Evolutionary conservation across 2,113 vertebrate species (phyloP), one percentile per base, ranked within the genome.

Genomic region (Aleadryas rufinucha): DNA sequence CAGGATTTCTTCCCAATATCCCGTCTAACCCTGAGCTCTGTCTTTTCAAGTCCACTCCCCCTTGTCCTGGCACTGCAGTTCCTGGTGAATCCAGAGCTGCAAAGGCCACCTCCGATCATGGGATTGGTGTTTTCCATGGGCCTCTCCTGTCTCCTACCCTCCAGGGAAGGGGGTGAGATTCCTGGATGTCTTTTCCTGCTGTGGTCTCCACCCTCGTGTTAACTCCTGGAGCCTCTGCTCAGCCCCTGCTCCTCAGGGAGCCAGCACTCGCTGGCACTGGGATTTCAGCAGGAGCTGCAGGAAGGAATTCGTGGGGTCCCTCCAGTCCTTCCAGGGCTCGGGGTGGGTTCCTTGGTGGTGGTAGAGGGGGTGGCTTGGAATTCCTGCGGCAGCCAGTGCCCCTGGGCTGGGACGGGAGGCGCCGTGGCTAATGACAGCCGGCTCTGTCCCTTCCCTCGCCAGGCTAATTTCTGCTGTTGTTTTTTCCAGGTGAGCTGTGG

Each of bases 291-390:
- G 4, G 16, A 33, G 18, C 64, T 37, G 64, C 44, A 31, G 41
- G 37, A 63, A 7, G 44, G 50, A 33, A 8, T 45, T 13, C 1
- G 2, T 4, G 7, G 45, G 16, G 57, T 71, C 33, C 21, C 31
- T 63, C 5, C 1, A 21, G 57, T 33, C 23, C 5, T 13, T 30
- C 1, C 1, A 11, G n/a, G 45, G 20, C 80, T 76, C 1, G 0
- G 41, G 1, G 1, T 12, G 33, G 23, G 3, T 70, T 68, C 69
- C 63, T 60, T 0, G 0, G 33, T 7, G 0, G 33, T 7, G 53
- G 23, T 16, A 7, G 28, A 60, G 19, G n/a, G 28, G 23, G 31
- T 10, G 50, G 13, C 80, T 90, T 9, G 7, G 16, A 56, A 28
- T 52, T 84, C 53, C 88, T 35, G 61, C 47, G 31, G 31, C 82